These are phyloP conservation scores for Biston stratarius DNA, from an alignment of 2,888 invertebrate genomes.

Conservation along the genomic window DNA sequence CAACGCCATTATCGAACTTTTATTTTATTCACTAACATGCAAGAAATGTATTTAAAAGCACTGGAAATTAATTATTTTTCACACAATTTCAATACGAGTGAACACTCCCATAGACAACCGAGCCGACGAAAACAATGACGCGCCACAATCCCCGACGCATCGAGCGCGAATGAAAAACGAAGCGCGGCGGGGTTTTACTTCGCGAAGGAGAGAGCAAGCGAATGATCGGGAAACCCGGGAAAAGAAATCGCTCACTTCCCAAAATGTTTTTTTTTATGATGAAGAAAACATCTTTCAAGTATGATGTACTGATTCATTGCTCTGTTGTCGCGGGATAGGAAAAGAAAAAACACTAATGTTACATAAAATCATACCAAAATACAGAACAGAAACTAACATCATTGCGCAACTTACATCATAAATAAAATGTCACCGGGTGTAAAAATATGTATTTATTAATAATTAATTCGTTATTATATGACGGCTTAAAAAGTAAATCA, in stretches of 20 bases:
- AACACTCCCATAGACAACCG: slow-evolving; percentile 79
- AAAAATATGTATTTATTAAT: neutral
- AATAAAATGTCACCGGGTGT: neutral
- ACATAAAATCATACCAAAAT: neutral
- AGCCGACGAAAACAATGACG: slow-evolving; percentile 60
- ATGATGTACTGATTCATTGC: neutral
- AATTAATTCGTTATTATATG: neutral
- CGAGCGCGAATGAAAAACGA: slow-evolving; percentile 79
- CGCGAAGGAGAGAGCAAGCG: slow-evolving; percentile 58
- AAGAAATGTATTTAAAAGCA: slow-evolving; percentile 67
- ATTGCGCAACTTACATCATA: neutral
- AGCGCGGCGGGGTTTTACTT: slow-evolving; percentile 41
- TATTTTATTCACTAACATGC: slow-evolving; percentile 83
- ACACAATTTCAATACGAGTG: slow-evolving; percentile 78
- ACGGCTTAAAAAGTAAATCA: no score
- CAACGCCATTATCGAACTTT: slow-evolving; percentile 80
- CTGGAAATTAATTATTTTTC: slow-evolving; percentile 69
- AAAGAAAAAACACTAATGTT: neutral
- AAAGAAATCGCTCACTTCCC: slow-evolving; percentile 7
- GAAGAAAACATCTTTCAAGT: no score
- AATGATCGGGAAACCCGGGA: slow-evolving; percentile 33
- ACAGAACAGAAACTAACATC: neutral
- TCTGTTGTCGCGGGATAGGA: neutral
- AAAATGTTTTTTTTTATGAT: slow-evolving; percentile 1
- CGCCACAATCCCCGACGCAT: slow-evolving; percentile 72